Conservation (phyloP, 2,888 invertebrate genomes). For the Lucinisca nassula region DNA sequence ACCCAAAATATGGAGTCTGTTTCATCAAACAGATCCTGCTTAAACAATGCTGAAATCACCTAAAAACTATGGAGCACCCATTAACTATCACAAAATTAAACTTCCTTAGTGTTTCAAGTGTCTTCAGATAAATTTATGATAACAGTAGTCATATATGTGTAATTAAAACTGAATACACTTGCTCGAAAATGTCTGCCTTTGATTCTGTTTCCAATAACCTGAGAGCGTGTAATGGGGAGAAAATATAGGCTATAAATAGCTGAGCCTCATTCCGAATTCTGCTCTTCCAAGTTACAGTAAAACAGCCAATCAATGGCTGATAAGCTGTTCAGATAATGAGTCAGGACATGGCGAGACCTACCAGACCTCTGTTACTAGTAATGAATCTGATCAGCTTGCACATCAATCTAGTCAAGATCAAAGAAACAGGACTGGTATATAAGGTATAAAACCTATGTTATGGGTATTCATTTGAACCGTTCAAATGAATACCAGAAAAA, state of each 20-base stretch:
- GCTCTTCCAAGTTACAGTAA: neutral
- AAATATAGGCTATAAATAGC: slow-evolving; percentile 3
- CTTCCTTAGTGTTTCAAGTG: neutral
- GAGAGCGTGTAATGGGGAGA: neutral
- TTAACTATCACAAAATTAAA: neutral
- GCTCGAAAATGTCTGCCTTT: slow-evolving; percentile 7
- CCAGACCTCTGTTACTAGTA: too few species aligned
- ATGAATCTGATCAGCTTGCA: too few species aligned
- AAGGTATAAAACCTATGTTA: too few species aligned
- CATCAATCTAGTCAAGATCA: too few species aligned
- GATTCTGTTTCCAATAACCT: neutral
- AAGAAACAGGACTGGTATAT: too few species aligned
- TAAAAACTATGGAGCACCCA: neutral
- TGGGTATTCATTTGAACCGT: too few species aligned
- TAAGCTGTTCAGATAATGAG: too few species aligned
- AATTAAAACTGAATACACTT: neutral
- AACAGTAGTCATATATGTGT: neutral
- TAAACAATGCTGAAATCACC: too few species aligned
- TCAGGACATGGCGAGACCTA: too few species aligned
- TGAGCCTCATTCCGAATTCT: neutral
- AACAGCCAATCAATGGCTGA: neutral
- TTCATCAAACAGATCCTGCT: neutral
- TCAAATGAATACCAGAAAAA: too few species aligned
- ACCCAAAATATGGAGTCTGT: neutral
- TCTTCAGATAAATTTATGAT: neutral